Evolutionary conservation across 2,797 vertebrate genomes (phyloP).

Genomic region (Coregonus suidteri): DNA sequence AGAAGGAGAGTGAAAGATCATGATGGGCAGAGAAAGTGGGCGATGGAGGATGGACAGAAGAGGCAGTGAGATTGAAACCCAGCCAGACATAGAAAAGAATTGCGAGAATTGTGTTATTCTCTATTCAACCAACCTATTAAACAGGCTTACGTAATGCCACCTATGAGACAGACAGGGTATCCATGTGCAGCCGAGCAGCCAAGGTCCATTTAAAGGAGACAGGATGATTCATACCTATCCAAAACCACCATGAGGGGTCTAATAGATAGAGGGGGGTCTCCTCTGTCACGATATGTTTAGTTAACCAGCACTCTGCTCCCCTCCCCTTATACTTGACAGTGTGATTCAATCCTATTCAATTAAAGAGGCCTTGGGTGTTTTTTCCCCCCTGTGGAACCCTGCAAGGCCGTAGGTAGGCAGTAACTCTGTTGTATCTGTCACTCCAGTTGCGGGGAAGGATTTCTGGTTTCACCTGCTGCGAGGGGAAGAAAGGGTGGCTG

Average conservation of each 20-base stretch:
- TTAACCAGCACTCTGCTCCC: not conserved
- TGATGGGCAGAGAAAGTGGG: constrained; percentile 13
- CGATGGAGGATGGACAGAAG: not conserved
- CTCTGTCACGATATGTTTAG: not conserved
- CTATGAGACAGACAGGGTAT: constrained; percentile 16
- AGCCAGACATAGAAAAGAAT: not conserved
- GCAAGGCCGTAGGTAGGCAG: constrained; percentile 18
- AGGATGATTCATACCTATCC: constrained; percentile 7
- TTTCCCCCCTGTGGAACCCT: not conserved
- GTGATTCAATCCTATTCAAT: constrained; percentile 17
- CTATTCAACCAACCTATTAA: constrained; percentile 22
- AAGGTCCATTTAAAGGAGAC: not conserved
- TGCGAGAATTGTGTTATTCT: not conserved
- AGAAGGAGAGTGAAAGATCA: constrained; percentile 8
- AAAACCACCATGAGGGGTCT: not conserved
- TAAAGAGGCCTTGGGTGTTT: not conserved
- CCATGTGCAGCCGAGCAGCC: constrained; percentile 22
- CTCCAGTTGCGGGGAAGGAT: constrained; percentile 14
- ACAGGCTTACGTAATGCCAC: not conserved
- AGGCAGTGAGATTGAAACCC: not conserved
- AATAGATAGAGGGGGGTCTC: not conserved
- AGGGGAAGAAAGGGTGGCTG: not conserved
- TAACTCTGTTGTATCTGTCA: constrained; percentile 15
- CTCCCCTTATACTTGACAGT: not conserved
- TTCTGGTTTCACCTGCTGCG: constrained; percentile 22